Conservation (phyloP, 2,113 vertebrate genomes). For the Suricata suricatta region DNA sequence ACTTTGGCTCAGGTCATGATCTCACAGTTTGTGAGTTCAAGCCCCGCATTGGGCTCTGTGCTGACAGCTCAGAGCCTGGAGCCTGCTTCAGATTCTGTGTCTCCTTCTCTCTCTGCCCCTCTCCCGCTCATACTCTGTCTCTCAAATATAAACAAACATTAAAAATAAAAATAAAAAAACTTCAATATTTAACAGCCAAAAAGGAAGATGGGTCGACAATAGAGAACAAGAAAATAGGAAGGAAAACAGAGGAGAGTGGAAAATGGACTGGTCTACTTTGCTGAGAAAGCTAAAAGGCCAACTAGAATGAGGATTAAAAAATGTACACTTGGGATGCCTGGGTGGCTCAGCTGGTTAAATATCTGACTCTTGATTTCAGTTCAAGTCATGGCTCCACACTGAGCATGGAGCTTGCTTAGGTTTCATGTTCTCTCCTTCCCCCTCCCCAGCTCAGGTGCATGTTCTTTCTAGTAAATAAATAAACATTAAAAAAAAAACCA, state of each 20-base stretch:
- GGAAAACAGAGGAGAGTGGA: background rate
- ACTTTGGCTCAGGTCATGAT: too few relatives aligned
- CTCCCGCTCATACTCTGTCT: background rate
- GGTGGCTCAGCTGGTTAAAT: background rate
- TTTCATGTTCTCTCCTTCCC: too few relatives aligned
- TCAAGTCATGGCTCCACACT: background rate
- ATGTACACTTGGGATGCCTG: fast-evolving
- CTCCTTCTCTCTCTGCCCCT: background rate
- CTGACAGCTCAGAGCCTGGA: too few relatives aligned
- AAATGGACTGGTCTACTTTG: background rate
- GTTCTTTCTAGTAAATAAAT: background rate
- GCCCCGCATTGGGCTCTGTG: too few relatives aligned
- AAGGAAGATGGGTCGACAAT: background rate
- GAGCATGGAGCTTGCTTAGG: background rate
- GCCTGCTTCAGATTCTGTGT: too few relatives aligned
- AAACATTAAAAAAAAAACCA: background rate
- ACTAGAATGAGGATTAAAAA: background rate
- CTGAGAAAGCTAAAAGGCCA: background rate
- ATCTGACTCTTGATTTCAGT: background rate
- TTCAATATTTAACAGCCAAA: background rate
- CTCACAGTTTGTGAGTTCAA: too few relatives aligned
- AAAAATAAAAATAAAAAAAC: background rate
- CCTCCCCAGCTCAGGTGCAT: too few relatives aligned
- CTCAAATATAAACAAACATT: background rate
- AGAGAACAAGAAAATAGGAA: background rate